phyloP scores from a whole-genome alignment of 37 sponge, comb jelly and placozoan species.

The Spongilla lacustris region DNA sequence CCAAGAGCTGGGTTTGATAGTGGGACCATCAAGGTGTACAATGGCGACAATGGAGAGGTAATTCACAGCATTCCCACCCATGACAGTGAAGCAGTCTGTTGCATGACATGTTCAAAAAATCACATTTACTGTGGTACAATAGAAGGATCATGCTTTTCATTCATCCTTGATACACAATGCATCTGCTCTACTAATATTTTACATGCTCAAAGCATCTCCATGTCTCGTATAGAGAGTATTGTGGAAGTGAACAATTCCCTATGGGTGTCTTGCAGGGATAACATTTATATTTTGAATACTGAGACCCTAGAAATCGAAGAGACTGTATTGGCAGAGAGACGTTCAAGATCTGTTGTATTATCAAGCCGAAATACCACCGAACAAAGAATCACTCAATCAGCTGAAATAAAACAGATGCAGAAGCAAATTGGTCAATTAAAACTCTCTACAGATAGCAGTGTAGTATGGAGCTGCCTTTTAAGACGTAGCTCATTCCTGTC shows the following conservation, averaged over 20 bases:
- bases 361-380: background rate
- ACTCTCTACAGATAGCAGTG: conserved; percentile 17
- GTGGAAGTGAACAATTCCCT: conserved; percentile 38
- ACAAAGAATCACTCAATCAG: background rate
- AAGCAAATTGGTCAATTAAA: conserved; percentile 62
- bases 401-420: background rate
- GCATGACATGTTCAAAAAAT: conserved; percentile 46
- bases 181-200: too few species aligned
- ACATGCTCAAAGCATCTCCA: too few species aligned
- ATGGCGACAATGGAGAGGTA: conserved; percentile 19
- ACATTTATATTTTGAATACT: conserved; percentile 68
- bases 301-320: conserved; percentile 54
- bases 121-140: conserved; percentile 71
- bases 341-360: too few species aligned
- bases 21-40: conserved; percentile 71
- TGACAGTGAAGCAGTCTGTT: conserved; percentile 68
- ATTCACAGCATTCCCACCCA: conserved; percentile 53
- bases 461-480: conserved; percentile 77
- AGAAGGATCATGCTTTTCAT: conserved; percentile 75
- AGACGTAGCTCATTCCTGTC: conserved; percentile 47
- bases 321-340: background rate
- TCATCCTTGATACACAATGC: conserved; percentile 27
- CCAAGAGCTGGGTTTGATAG: conserved; percentile 69
- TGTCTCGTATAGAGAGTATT: conserved; percentile 68
- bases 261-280: conserved; percentile 64